Evolutionary conservation across 2,113 vertebrate species (phyloP).

Genomic region (Climacteris rufus): DNA sequence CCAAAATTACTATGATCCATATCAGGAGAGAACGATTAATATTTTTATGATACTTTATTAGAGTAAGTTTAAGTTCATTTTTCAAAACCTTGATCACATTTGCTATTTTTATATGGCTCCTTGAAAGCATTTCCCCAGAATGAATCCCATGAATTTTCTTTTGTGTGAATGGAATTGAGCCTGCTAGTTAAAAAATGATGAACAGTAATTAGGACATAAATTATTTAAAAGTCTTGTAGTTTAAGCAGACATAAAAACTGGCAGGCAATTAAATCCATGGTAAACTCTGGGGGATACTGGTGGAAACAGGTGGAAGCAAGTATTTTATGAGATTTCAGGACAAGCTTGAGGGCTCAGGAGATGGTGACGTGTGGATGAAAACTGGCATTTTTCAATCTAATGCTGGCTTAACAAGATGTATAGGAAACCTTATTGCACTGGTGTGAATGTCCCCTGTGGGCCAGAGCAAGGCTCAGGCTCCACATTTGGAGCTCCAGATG

Average conservation of each 20-base stretch:
- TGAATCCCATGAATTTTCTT: conserved; percentile 14
- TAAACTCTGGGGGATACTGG: conserved; percentile 30
- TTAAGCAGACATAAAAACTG: conserved; percentile 49
- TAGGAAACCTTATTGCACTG: conserved; percentile 20
- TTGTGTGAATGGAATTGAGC: conserved; percentile 49
- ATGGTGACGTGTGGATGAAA: conserved; percentile 15
- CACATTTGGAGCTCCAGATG: conserved; percentile 16
- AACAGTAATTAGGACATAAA: conserved; percentile 75
- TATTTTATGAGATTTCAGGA: conserved; percentile 47
- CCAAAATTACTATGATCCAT: not conserved
- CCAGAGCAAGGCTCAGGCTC: not conserved
- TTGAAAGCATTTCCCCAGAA: conserved; percentile 41
- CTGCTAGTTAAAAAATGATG: conserved; percentile 70
- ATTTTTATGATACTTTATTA: conserved; percentile 26
- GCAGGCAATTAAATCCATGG: conserved; percentile 59
- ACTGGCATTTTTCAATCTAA: conserved; percentile 45
- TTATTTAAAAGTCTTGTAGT: conserved; percentile 67
- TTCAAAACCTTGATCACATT: not conserved
- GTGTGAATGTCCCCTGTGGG: not conserved
- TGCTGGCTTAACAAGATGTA: conserved; percentile 44
- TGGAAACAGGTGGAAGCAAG: conserved; percentile 53
- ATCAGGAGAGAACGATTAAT: not conserved
- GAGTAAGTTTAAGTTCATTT: conserved; percentile 18
- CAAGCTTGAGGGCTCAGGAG: conserved; percentile 45
- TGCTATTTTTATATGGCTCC: conserved; percentile 16